Base-by-base conservation (phyloP, 2,888 invertebrate genomes). In the Diogma glabrata region DNA sequence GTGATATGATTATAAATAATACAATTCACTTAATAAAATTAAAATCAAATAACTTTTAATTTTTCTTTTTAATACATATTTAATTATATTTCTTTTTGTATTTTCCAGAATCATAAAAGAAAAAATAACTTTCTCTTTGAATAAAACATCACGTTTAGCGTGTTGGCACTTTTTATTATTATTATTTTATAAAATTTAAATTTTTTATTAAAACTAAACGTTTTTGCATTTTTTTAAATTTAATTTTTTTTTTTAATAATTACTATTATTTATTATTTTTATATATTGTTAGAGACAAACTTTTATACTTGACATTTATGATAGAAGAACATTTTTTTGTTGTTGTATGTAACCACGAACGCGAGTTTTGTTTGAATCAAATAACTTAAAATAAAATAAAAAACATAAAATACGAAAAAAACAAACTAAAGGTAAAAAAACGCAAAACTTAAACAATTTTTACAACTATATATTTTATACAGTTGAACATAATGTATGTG, bases 121-220 rank as follows among this genome's bases (percentile, higher is more conserved):
- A n/a, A n/a, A n/a, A n/a, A n/a, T n/a, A 20, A 43, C 43, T 43
- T 43, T 43, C 43, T 43, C 43, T 43, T 43, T 43, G 43, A 22
- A 22, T 43, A n/a, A n/a, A 10, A 43, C 43, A 43, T 43, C 14
- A 43, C 43, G 43, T 40, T 43, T 43, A 43, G 20, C 43, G 20
- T 43, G 43, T 43, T 43, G 43, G 43, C 43, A 43, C 20, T 43
- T 43, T 43, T 43, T 14, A 43, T 43, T 38, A 12, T 12, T 20
- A 7, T 43, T n/a, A n/a, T n/a, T n/a, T n/a, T n/a, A n/a, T n/a
- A n/a, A n/a, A n/a, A n/a, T n/a, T n/a, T n/a, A n/a, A n/a, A n/a
- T n/a, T n/a, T n/a, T n/a, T n/a, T n/a, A n/a, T n/a, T n/a, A n/a
- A n/a, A n/a, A n/a, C n/a, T n/a, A n/a, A n/a, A n/a, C n/a, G n/a